A percentile compares a stretch with the other conserved stretches of the same genome.
phyloP scores from a whole-genome alignment of 2,113 vertebrate genomes.

The Equus quagga region DNA sequence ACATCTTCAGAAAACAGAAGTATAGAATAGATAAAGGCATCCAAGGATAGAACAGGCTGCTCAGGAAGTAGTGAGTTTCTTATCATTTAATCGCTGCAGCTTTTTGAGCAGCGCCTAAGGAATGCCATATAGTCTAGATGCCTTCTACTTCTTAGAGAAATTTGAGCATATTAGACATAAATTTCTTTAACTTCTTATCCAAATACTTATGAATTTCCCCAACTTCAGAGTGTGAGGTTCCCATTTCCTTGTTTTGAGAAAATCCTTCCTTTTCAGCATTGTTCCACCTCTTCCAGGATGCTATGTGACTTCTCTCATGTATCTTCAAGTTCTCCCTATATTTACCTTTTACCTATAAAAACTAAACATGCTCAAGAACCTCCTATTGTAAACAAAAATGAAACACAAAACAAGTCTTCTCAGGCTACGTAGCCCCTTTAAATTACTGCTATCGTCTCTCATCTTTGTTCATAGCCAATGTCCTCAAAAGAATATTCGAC shows the following conservation, averaged over 20 bases:
- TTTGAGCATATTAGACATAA: background rate
- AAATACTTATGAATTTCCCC: background rate
- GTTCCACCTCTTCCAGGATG: background rate
- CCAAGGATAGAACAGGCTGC: background rate
- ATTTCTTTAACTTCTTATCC: background rate
- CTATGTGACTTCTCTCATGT: background rate
- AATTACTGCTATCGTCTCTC: background rate
- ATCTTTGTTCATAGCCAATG: background rate
- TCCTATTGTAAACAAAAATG: background rate
- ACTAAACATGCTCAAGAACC: background rate
- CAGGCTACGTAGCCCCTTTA: background rate
- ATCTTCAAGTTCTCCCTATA: background rate
- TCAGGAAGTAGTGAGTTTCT: background rate
- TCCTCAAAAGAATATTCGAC: background rate
- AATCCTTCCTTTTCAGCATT: background rate
- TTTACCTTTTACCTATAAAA: background rate
- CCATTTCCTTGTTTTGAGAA: background rate
- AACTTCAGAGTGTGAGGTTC: background rate
- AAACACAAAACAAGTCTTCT: background rate
- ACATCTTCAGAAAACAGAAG: background rate
- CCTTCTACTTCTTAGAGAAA: background rate
- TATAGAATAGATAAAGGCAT: background rate
- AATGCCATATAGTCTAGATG: background rate
- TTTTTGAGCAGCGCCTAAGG: background rate
- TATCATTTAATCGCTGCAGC: background rate